A percentile compares a stretch with the other conserved stretches of the same genome.
Evolutionary conservation across 2,888 invertebrate species (phyloP).

Genomic region (Zygothrica quintamaculata): DNA sequence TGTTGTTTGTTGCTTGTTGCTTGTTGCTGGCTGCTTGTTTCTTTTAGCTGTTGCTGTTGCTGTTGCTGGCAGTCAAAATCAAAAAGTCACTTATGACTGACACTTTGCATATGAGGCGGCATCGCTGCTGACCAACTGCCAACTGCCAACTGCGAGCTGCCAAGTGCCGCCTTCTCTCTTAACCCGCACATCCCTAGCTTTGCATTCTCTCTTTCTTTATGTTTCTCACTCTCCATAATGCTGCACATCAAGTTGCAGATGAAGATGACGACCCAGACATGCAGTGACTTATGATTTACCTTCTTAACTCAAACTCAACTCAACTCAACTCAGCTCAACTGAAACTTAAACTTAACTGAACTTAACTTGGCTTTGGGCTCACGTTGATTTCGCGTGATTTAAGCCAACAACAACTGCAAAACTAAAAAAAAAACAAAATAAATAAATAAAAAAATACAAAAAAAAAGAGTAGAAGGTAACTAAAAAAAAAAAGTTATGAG

Average conservation of each 20-base stretch:
- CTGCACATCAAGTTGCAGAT: conserved; percentile 47
- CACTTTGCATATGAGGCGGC: conserved; percentile 77
- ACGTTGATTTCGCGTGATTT: conserved; percentile 66
- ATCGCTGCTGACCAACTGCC: conserved; percentile 36
- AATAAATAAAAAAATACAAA: too few species aligned
- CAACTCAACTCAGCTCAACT: conserved; percentile 3
- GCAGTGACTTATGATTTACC: conserved; percentile 80
- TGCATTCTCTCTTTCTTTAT: too few species aligned
- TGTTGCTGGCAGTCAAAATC: conserved; percentile 70
- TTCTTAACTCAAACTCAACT: conserved; percentile 49
- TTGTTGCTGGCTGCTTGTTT: background rate
- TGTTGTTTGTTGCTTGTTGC: background rate
- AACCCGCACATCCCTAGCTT: background rate
- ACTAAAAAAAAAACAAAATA: conserved; percentile 38
- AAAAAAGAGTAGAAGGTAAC: too few species aligned
- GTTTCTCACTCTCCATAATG: background rate
- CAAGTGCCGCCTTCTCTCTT: background rate
- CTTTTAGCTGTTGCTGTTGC: conserved; percentile 21
- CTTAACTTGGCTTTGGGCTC: conserved; percentile 13
- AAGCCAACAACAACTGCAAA: conserved; percentile 51
- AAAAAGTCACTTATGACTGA: conserved; percentile 80
- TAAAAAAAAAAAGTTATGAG: conserved; percentile 69
- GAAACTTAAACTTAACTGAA: conserved; percentile 3
- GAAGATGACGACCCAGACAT: conserved; percentile 80
- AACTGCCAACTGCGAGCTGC: conserved; percentile 1